Base-by-base conservation (phyloP, 2,113 vertebrate species). In the Triplophysa dalaica region DNA sequence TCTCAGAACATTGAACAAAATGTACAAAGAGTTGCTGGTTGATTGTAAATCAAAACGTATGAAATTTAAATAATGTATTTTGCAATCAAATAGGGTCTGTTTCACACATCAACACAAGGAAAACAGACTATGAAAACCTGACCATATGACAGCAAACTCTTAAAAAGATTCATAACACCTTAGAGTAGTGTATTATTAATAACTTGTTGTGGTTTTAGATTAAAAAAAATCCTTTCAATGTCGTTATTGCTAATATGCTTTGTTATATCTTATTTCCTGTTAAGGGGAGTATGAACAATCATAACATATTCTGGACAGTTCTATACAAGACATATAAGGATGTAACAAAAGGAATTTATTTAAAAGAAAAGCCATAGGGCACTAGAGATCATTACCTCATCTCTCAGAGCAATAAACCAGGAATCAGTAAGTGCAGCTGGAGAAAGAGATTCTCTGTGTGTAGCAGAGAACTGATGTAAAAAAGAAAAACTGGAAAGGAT, bases 321-420 rank as follows among this genome's bases (percentile, higher is more conserved):
- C 62, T 75, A 45, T 75, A 41, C 72, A 48, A 61, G 72, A 19
- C 14, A 63, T 19, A 63, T 75, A 63, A 48, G 72, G 61, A 75
- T 75, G 72, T 21, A 58, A 58, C 8, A 21, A 58, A 58, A 16
- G 56, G 29, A 73, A 73, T 63, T 54, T 54, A 14, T 17, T 54
- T 50, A 22, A 75, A 63, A 43, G 24, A 45, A 43, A 77, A 65
- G 45, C 17, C 19, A 65, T 33, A 54, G 45, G 48, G 45, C 45
- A 65, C 43, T 65, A 17, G 62, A 17, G 74, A 33, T 24, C 4
- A 62, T 77, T 77, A 77, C 73, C 73, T 75, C 60, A 75, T 65
- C 74, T 50, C 62, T 77, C 45, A 65, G 43, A 65, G 45, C 45
- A 77, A 65, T 19, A 38, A 63, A 52, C 29, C 74, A 54, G 62